phyloP scores from a whole-genome alignment of 2,797 vertebrate genomes.

The Acanthiza pusilla region DNA sequence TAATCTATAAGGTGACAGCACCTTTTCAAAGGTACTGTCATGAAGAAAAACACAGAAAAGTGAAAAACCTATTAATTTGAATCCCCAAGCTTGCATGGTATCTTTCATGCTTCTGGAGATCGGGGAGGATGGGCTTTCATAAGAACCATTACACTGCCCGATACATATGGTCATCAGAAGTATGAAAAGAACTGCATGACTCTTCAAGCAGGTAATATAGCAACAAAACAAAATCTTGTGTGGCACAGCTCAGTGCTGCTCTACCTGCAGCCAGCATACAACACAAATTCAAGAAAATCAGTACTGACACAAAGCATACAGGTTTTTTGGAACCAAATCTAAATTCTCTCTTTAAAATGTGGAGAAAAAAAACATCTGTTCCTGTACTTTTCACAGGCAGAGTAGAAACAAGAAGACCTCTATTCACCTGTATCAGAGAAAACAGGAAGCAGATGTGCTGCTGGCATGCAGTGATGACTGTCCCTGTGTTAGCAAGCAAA shows the following conservation, averaged over 20 bases:
- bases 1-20: neutral
- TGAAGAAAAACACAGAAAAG: neutral
- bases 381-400: neutral
- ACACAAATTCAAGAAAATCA: neutral
- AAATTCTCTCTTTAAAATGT: neutral
- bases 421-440: neutral
- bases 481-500: neutral
- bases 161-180: neutral
- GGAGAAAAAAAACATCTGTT: neutral
- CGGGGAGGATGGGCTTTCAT: neutral
- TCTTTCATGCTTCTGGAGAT: neutral
- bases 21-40: neutral
- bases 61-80: neutral
- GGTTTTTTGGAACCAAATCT: neutral
- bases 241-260: neutral
- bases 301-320: neutral
- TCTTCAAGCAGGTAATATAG: neutral
- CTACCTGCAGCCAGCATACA: neutral
- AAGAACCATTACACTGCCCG: neutral
- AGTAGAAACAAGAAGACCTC: neutral
- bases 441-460: conserved; percentile 48
- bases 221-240: neutral
- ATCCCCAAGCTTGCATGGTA: neutral
- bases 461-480: neutral
- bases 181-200: neutral